Percentiles rank a stretch among this genome's conserved stretches.
These are phyloP conservation scores for Carcharodon carcharias DNA, from an alignment of 2,797 vertebrate genomes.

Conservation along the genomic window DNA sequence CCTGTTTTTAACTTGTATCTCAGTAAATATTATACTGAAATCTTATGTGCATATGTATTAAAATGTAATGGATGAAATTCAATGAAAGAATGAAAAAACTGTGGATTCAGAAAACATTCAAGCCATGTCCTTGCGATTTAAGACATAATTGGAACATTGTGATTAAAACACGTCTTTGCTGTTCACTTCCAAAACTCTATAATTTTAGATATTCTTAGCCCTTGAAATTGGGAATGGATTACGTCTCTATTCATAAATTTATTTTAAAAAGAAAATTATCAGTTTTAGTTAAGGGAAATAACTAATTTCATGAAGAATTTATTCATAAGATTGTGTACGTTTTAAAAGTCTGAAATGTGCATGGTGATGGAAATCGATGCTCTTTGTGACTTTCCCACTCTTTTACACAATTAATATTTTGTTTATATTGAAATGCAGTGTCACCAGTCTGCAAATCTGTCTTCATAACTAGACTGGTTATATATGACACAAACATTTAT, in stretches of 20 bases:
- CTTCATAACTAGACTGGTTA: background rate
- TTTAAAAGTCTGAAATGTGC: background rate
- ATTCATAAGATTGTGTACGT: background rate
- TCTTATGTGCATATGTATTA: background rate
- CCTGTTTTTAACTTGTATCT: background rate
- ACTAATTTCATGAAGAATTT: background rate
- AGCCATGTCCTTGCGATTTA: background rate
- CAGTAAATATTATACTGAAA: background rate
- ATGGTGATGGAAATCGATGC: background rate
- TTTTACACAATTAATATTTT: background rate
- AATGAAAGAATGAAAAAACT: background rate
- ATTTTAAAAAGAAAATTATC: background rate
- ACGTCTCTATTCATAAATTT: background rate
- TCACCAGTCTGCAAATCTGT: background rate
- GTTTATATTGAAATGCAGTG: background rate
- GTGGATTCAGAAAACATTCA: background rate
- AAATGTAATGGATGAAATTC: background rate
- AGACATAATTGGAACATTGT: background rate
- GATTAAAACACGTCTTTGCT: background rate
- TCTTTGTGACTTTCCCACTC: background rate
- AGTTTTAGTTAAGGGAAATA: background rate
- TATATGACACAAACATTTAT: background rate
- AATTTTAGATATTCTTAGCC: background rate
- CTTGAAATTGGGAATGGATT: background rate
- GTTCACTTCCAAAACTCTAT: background rate